Evolutionary conservation across 2,888 invertebrate genomes (phyloP), one percentile per base, ranked within the genome.

Genomic region (Aphodius granarius): DNA sequence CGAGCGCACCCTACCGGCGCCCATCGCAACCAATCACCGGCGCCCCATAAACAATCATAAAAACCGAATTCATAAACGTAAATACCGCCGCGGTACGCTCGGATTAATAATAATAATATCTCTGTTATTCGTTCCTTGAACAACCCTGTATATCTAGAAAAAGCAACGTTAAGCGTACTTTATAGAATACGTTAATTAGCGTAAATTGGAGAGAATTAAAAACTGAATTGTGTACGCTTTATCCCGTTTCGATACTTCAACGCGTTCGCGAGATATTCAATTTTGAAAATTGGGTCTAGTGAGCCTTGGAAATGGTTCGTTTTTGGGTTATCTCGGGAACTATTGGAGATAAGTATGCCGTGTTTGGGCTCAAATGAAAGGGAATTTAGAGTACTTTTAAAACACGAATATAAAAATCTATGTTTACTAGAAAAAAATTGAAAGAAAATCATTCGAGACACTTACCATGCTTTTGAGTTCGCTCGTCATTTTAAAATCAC

Each of bases 21-120:
- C 74, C 74, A 86, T 87, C 85, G 83, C 86, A 86, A 87, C 87
- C 87, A 87, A 87, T 87, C 87, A 87, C 87, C 83, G 86, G 85
- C 85, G 87, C 83, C 86, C 82, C 86, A 87, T 87, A 87, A 87
- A 87, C 83, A 86, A 86, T 84, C 86, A 87, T 87, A 87, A 87
- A 87, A 86, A 83, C 84, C 81, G 85, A 86, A 87, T 81, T 86
- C 85, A 86, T 85, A 83, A 83, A 81, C 86, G 84, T 87, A 86
- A 86, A 87, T 86, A 85, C 85, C 83, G 85, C 85, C 83, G 66
- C 20, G 86, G 86, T 84, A 85, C 86, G 85, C 84, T 83, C 82
- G 85, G 85, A 86, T 86, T 86, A 86, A 86, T 86, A 43, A 43
- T 43, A 43, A 43, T 43, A 43, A 43, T 43, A 43, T 43, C 43